Percentiles rank a stretch among this genome's conserved stretches.
Conservation (phyloP, 2,888 invertebrate species). For the Laothoe populi region DNA sequence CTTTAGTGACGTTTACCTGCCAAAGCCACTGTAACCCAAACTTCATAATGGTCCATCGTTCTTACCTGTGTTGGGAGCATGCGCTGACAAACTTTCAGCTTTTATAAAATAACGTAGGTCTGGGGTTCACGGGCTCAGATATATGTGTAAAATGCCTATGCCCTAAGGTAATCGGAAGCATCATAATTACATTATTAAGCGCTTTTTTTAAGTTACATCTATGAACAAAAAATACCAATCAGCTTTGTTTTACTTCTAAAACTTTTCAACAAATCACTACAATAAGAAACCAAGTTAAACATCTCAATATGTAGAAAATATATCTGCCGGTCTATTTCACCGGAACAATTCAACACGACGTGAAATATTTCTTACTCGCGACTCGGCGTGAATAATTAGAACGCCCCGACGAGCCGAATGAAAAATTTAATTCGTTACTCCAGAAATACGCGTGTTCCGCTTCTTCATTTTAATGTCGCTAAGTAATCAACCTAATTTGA, state of each 20-base stretch:
- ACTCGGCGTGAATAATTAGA: slow-evolving; percentile 45
- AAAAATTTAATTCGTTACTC: slow-evolving; percentile 40
- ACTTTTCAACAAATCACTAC: neutral
- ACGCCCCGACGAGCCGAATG: slow-evolving; percentile 32
- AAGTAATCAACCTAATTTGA: slow-evolving; percentile 8
- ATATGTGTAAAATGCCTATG: too few relatives aligned
- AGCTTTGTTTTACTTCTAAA: neutral
- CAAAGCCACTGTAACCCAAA: too few relatives aligned
- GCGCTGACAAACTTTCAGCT: too few relatives aligned
- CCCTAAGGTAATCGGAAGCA: too few relatives aligned
- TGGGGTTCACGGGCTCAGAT: too few relatives aligned
- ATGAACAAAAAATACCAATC: too few relatives aligned
- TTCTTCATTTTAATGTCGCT: slow-evolving; percentile 4
- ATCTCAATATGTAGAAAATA: slow-evolving; percentile 25
- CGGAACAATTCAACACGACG: slow-evolving; percentile 32
- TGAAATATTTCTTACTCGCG: slow-evolving; percentile 37
- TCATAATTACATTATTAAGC: too few relatives aligned
- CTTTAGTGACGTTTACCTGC: too few relatives aligned
- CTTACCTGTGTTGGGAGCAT: too few relatives aligned
- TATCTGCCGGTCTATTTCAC: slow-evolving; percentile 19
- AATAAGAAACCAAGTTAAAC: slow-evolving; percentile 9
- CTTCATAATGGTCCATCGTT: too few relatives aligned
- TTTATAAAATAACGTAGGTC: too few relatives aligned
- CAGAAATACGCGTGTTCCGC: slow-evolving; percentile 29
- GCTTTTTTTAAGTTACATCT: too few relatives aligned